Evolutionary conservation across 2,888 invertebrate genomes (phyloP).

Genomic region (Nephrotoma guestfalica): DNA sequence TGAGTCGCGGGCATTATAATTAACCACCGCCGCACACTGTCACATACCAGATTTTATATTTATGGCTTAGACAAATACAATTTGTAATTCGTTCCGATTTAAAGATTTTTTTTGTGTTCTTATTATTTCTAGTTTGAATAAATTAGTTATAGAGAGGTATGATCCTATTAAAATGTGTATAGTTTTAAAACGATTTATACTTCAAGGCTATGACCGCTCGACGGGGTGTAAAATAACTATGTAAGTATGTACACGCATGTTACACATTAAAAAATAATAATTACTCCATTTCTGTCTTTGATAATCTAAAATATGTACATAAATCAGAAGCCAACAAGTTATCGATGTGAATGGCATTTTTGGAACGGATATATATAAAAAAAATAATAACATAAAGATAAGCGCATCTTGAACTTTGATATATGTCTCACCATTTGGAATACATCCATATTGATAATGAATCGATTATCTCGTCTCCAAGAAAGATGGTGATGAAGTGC

Average conservation of each 20-base stretch:
- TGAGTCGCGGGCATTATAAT: neutral
- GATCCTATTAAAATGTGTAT: neutral
- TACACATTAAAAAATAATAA: neutral
- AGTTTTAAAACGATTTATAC: neutral
- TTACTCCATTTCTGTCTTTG: neutral
- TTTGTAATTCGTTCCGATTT: neutral
- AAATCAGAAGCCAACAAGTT: neutral
- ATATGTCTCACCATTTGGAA: neutral
- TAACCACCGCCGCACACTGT: neutral
- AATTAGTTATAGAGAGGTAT: neutral
- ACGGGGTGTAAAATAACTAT: neutral
- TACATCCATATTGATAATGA: neutral
- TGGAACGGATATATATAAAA: neutral
- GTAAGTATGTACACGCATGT: neutral
- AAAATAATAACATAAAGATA: neutral
- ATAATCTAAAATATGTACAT: neutral
- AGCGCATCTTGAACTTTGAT: neutral
- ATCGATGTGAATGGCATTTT: neutral
- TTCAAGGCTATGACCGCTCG: neutral
- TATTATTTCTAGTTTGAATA: neutral
- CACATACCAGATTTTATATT: neutral
- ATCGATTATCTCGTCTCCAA: neutral
- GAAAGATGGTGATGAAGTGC: neutral
- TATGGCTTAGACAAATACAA: neutral
- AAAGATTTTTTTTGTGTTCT: neutral